Base-by-base conservation (phyloP, 1,140 invertebrate genomes). In the Pararge aegeria region DNA sequence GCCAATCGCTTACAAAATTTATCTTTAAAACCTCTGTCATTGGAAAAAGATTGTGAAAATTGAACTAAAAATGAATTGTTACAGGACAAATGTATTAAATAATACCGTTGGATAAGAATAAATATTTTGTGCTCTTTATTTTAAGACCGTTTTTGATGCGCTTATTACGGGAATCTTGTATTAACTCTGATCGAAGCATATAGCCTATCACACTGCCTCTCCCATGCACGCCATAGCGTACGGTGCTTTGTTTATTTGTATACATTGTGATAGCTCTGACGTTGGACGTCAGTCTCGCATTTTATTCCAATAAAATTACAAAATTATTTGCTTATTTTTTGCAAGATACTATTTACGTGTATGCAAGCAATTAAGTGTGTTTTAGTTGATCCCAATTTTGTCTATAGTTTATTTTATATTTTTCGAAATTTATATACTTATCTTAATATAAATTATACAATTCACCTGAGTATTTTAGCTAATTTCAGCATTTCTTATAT, bases 261-360 rank as follows among this genome's bases (percentile, higher is more conserved):
- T 64, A 30, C 55, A 62, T 63, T 73, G 67, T 68, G 68, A 70
- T 73, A 71, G 37, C 55, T 30, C 37, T 54, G 66, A 62, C 62
- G 55, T 24, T 40, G 18, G 18, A 19, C 52, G 42, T 62, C 55
- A 53, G 24, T 54, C 37, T 64, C 55, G 58, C 66, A 73, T 73
- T 67, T 68, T 77, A 78, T 83, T 84, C 75, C 77, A 81, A 67
- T 78, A 66, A 62, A 73, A 66, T 76, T 68, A 73, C 72, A 65
- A 77, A 80, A 73, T 67, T 72, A 66, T 73, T 59, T 68, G 18
- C 20, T 64, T 49, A 49, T 49, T 29, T 12, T 49, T 49, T 16
- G 46, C 7, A 20, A 46, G 12, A 49, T 49, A n/a, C n/a, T n/a
- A 16, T 37, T 51, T 27, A 27, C 20, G 12, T 51, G 29, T 51